Evolutionary conservation across 2,113 vertebrate species (phyloP).

Genomic region (Pseudopipra pipra): DNA sequence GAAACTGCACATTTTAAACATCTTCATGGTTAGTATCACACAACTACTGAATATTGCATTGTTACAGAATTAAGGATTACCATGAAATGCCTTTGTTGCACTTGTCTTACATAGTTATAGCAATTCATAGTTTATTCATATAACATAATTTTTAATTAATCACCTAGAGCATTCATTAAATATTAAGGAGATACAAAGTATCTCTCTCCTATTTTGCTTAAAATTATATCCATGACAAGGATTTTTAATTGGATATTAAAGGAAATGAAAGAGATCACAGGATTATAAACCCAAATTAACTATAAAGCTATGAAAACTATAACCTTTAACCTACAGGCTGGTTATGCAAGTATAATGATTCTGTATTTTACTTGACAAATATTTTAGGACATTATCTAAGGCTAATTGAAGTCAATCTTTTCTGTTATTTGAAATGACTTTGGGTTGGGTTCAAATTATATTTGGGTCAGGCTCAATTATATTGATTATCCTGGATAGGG

Average conservation of each 20-base stretch:
- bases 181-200: background rate
- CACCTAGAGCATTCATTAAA: slow-evolving; percentile 5
- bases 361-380: slow-evolving; percentile 13
- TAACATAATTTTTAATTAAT: slow-evolving; percentile 44
- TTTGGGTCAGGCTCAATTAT: slow-evolving; percentile 32
- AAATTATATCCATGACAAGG: slow-evolving; percentile 27
- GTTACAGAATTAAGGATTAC: background rate
- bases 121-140: slow-evolving; percentile 36
- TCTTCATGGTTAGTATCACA: background rate
- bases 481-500: background rate
- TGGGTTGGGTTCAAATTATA: background rate
- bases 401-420: slow-evolving; percentile 15
- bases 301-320: background rate
- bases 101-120: background rate
- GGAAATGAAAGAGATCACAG: background rate
- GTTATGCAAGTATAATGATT: background rate
- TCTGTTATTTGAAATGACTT: slow-evolving; percentile 11
- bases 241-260: slow-evolving; percentile 32
- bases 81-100: background rate
- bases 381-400: slow-evolving; percentile 21
- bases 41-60: background rate
- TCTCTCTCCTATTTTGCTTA: background rate
- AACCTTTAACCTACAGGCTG: background rate
- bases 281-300: slow-evolving; percentile 13
- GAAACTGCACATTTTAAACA: background rate